Conservation (phyloP, 2,888 invertebrate species). For the Melinaea menophilus region DNA sequence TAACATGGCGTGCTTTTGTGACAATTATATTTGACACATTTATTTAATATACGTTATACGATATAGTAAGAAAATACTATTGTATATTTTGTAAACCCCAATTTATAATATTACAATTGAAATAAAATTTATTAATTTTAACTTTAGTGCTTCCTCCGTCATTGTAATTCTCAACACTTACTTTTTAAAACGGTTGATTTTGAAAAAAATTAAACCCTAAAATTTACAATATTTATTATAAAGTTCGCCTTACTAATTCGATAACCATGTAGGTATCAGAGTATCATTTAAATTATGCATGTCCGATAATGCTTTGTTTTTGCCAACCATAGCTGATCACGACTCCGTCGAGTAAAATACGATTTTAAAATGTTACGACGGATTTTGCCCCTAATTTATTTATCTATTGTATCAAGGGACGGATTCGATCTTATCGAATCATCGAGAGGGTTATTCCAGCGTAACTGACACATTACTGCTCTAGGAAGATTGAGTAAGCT, state of each 20-base stretch:
- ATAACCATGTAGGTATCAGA: slow-evolving; percentile 40
- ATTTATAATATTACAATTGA: too few species aligned
- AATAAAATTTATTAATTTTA: too few species aligned
- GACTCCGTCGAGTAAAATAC: slow-evolving; percentile 50
- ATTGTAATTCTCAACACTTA: background rate
- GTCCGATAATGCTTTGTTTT: slow-evolving; percentile 46
- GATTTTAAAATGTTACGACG: slow-evolving; percentile 57
- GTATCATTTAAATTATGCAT: slow-evolving; percentile 39
- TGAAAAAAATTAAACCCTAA: slow-evolving; percentile 29
- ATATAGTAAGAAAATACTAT: background rate
- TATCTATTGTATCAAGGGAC: slow-evolving; percentile 53
- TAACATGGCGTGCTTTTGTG: too few species aligned
- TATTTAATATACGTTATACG: background rate
- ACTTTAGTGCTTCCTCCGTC: too few species aligned
- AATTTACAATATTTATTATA: slow-evolving; percentile 36
- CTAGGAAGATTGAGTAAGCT: background rate
- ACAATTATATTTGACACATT: too few species aligned
- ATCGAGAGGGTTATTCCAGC: slow-evolving; percentile 1
- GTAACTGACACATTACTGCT: slow-evolving; percentile 4
- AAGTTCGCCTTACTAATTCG: slow-evolving; percentile 37
- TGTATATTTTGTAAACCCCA: background rate
- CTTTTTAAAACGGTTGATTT: background rate
- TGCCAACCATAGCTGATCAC: slow-evolving; percentile 60
- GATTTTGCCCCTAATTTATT: slow-evolving; percentile 59
- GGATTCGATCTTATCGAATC: slow-evolving; percentile 5